phyloP scores from a whole-genome alignment of 2,797 vertebrate genomes.

The Sardinella longiceps region DNA sequence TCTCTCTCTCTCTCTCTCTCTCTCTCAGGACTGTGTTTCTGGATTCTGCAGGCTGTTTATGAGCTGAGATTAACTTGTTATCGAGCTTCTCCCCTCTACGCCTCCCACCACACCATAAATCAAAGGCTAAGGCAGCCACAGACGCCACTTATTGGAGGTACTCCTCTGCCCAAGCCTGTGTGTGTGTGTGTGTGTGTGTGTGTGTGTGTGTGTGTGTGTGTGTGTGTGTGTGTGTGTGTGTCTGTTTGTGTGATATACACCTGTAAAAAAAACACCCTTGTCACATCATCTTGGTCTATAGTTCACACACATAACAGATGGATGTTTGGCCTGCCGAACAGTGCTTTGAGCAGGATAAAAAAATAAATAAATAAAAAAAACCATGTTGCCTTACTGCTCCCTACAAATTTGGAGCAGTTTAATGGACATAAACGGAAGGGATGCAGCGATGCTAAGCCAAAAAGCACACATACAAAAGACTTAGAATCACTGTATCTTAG shows the following conservation, averaged over 20 bases:
- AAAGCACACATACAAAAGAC: neutral
- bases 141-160: neutral
- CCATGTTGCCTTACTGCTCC: neutral
- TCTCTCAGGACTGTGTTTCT: neutral
- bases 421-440: too few species aligned
- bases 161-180: neutral
- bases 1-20: slow-evolving; percentile 25
- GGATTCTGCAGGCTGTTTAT: slow-evolving; percentile 36
- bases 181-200: too few species aligned
- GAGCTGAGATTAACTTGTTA: slow-evolving; percentile 31
- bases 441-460: neutral
- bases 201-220: too few species aligned
- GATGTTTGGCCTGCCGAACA: neutral
- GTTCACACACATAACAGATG: neutral
- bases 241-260: neutral
- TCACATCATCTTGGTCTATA: neutral
- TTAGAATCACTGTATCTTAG: neutral
- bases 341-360: neutral
- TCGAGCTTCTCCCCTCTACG: slow-evolving; percentile 20
- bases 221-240: too few species aligned
- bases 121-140: neutral
- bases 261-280: slow-evolving; percentile 25
- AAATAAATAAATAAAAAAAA: neutral
- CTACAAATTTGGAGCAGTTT: neutral
- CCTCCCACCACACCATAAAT: slow-evolving; percentile 38